These are phyloP conservation scores for Druceiella hillmani DNA, from an alignment of 2,888 invertebrate species.

Conservation along the genomic window DNA sequence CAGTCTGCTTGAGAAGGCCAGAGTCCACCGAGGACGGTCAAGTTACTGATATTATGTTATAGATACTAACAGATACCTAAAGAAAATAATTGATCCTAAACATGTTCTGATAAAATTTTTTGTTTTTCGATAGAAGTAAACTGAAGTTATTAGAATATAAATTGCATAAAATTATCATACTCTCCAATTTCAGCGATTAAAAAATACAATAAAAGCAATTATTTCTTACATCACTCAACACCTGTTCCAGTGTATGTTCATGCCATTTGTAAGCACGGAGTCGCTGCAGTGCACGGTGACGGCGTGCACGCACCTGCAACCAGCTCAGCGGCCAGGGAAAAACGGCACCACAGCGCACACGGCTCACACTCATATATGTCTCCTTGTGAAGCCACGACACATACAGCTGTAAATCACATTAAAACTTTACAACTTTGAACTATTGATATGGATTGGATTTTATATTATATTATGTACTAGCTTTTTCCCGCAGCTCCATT, in stretches of 20 bases:
- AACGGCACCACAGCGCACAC: constrained; percentile 78
- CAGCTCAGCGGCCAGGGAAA: constrained; percentile 91
- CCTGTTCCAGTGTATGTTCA: constrained; percentile 71
- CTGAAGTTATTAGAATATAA: no score
- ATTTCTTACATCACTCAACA: constrained; percentile 58
- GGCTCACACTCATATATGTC: constrained; percentile 77
- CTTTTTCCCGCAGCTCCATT: no score
- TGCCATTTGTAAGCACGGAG: constrained; percentile 80
- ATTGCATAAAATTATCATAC: background rate
- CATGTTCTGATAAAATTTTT: no score
- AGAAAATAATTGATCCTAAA: no score
- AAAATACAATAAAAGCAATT: constrained; percentile 3
- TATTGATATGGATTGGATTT: no score
- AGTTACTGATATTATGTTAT: no score
- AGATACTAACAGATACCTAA: no score
- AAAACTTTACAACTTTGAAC: background rate
- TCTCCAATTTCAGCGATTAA: background rate
- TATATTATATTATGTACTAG: no score
- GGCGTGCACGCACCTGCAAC: constrained; percentile 74
- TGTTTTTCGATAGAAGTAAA: no score
- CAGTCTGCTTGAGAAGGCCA: no score
- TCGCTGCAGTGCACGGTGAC: constrained; percentile 61
- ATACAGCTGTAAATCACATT: constrained; percentile 56
- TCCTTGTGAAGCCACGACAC: constrained; percentile 81
- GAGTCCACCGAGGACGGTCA: no score